Conservation (phyloP, 2,888 invertebrate species). For the Neelides folsomi region DNA sequence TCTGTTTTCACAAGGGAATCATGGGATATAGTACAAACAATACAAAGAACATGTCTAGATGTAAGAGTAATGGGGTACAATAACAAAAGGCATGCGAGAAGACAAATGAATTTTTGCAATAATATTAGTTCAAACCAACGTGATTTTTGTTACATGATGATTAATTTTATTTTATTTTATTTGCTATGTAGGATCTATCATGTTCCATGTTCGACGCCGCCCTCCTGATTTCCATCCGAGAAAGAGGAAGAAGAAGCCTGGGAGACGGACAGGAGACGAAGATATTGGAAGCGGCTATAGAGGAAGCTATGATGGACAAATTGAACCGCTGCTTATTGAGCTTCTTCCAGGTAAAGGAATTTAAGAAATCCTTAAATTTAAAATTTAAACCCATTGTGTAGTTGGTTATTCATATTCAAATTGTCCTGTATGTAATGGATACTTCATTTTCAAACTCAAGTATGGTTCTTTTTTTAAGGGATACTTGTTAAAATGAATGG, state of each 20-base stretch:
- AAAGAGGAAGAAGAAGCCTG: slow-evolving; percentile 67
- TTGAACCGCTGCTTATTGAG: slow-evolving; percentile 58
- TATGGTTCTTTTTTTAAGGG: too few relatives aligned
- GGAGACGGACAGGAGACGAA: slow-evolving; percentile 42
- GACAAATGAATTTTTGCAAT: background rate
- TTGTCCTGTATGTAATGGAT: too few relatives aligned
- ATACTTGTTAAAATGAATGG: too few relatives aligned
- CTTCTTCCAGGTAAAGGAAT: slow-evolving; percentile 60
- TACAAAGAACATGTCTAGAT: too few relatives aligned
- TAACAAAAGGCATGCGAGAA: too few relatives aligned
- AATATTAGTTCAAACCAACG: background rate
- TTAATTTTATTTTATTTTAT: background rate
- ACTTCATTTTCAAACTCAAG: too few relatives aligned
- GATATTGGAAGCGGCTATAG: slow-evolving; percentile 31
- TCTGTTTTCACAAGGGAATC: too few relatives aligned
- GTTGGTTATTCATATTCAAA: too few relatives aligned
- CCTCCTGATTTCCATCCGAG: slow-evolving; percentile 82
- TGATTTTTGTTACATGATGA: background rate
- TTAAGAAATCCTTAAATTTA: slow-evolving; percentile 6
- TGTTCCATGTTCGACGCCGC: slow-evolving; percentile 89
- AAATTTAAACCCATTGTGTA: too few relatives aligned
- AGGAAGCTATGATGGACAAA: slow-evolving; percentile 42
- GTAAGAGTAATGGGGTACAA: too few relatives aligned
- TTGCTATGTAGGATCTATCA: slow-evolving; percentile 70
- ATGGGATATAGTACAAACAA: too few relatives aligned